Evolutionary conservation across 2,797 vertebrate species (phyloP).

Genomic region (Brotula barbata): DNA sequence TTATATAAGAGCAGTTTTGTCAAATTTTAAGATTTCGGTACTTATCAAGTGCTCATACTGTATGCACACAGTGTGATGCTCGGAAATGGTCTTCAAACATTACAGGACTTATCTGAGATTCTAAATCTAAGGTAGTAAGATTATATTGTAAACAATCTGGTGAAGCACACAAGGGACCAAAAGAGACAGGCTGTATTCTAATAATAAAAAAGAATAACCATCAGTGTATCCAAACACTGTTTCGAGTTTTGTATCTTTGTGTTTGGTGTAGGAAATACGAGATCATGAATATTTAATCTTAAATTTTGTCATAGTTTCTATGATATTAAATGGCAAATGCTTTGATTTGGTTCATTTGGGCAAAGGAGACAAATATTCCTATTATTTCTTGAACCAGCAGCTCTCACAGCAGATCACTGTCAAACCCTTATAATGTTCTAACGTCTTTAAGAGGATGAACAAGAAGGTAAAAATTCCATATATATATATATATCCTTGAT

Average conservation of each 20-base stretch:
- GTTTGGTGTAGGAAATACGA: background rate
- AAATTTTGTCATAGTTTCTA: background rate
- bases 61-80: constrained; percentile 2
- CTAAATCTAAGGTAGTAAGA: background rate
- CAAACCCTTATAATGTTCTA: too few relatives aligned
- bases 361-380: background rate
- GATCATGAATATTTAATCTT: background rate
- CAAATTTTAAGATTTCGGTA: background rate
- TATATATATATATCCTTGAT: background rate
- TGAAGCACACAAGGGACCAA: too few relatives aligned
- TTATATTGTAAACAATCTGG: too few relatives aligned
- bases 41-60: constrained; percentile 18
- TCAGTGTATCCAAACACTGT: background rate
- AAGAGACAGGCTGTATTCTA: too few relatives aligned
- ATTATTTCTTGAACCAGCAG: background rate
- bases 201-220: too few relatives aligned
- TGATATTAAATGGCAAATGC: background rate
- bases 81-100: background rate
- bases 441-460: too few relatives aligned
- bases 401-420: too few relatives aligned
- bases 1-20: background rate
- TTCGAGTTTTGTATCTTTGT: constrained; percentile 1
- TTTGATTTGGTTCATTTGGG: background rate
- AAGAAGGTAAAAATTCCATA: constrained; percentile 2
- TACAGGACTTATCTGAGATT: background rate